A percentile compares a stretch with the other conserved stretches of the same genome.
Evolutionary conservation across 1,140 invertebrate genomes (phyloP).

Genomic region (Papilio dardanus): DNA sequence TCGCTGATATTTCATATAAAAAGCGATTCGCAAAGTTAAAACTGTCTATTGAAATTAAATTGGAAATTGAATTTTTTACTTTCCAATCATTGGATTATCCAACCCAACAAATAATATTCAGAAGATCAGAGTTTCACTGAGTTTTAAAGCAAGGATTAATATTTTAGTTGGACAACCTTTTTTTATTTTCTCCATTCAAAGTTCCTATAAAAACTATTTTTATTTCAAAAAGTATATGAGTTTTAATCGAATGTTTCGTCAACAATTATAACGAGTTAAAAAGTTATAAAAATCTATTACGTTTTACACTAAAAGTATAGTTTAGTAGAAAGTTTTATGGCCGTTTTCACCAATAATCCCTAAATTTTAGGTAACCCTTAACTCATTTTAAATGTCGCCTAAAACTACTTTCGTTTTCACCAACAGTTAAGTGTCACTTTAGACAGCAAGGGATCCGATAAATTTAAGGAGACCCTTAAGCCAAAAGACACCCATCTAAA

Average conservation of each 20-base stretch:
- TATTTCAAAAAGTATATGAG: not conserved
- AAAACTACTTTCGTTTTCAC: no score
- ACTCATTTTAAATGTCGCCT: no score
- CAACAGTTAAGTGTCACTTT: no score
- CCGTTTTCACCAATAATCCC: no score
- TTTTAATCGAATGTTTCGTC: not conserved
- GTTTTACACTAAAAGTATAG: not conserved
- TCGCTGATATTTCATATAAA: conserved; percentile 9
- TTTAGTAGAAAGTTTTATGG: no score
- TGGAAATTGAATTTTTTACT: conserved; percentile 3
- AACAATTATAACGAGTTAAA: not conserved
- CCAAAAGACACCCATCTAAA: no score
- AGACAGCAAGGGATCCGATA: no score
- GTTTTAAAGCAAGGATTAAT: not conserved
- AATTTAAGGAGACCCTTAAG: no score
- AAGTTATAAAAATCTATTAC: no score
- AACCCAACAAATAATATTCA: conserved; percentile 10
- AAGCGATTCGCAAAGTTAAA: not conserved
- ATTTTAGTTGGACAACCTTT: not conserved
- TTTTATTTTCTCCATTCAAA: not conserved
- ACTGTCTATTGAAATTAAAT: conserved; percentile 13
- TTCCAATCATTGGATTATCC: conserved; percentile 17
- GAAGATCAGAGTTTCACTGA: not conserved
- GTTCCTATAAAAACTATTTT: not conserved
- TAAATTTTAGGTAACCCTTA: no score